Conservation (phyloP, 1,140 invertebrate genomes). For the Pissodes strobi region DNA sequence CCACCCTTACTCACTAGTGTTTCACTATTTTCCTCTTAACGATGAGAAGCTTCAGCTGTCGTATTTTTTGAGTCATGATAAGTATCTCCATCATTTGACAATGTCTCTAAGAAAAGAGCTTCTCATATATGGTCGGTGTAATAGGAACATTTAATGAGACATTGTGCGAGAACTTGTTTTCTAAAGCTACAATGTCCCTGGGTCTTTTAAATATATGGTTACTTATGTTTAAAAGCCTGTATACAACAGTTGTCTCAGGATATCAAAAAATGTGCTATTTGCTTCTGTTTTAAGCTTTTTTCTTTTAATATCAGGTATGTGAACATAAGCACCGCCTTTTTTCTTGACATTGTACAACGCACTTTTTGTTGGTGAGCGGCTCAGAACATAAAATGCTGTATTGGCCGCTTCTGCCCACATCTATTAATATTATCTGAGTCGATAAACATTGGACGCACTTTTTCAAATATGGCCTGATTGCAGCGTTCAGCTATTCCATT, state of each 20-base stretch:
- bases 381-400: slow-evolving; percentile 51
- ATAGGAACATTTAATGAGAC: too few relatives aligned
- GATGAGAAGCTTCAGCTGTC: too few relatives aligned
- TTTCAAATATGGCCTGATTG: slow-evolving; percentile 49
- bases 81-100: too few relatives aligned
- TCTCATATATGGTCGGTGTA: too few relatives aligned
- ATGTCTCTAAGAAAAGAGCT: too few relatives aligned
- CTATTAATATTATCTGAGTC: slow-evolving; percentile 51
- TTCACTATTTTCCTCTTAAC: too few relatives aligned
- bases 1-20: too few relatives aligned
- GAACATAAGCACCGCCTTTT: slow-evolving; percentile 55
- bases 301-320: slow-evolving; percentile 48
- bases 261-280: too few relatives aligned
- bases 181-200: slow-evolving; percentile 2
- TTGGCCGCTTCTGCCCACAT: slow-evolving; percentile 53
- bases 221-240: slow-evolving; percentile 43
- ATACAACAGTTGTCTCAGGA: too few relatives aligned
- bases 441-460: slow-evolving; percentile 40
- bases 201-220: slow-evolving; percentile 5
- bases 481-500: too few relatives aligned
- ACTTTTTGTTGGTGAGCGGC: too few relatives aligned
- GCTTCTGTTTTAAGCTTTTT: slow-evolving; percentile 53
- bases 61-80: too few relatives aligned
- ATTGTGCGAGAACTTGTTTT: slow-evolving; percentile 16
- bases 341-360: slow-evolving; percentile 52